Evolutionary conservation across 2,888 invertebrate species (phyloP), one percentile per base, ranked within the genome.

Genomic region (Willowsia nigromaculata): DNA sequence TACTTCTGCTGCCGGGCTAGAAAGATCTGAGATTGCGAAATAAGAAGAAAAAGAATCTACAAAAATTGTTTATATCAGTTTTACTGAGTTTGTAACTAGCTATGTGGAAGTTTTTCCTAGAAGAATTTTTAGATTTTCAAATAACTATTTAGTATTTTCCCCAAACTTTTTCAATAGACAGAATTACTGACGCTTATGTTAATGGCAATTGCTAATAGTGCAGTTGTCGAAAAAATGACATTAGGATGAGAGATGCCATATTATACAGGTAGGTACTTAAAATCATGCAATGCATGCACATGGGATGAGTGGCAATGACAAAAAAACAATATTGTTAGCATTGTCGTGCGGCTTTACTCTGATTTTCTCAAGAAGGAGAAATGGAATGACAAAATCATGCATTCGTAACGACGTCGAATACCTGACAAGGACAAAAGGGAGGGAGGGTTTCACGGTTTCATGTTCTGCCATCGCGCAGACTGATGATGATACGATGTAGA

Each of bases 361-460:
- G 40, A 27, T 33, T 40, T 74, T 71, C 47, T 53, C 22, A 59
- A 15, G 7, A 82, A 15, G 65, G 1, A 65, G 37, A 37, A 74
- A n/a, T 43, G 74, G 27, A 74, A 74, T 47, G 74, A 74, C 47
- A 74, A 74, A 74, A 47, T 71, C 43, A 71, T 71, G 43, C 71
- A 71, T 43, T 65, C 37, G 33, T 65, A 37, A 25, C 37, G 18
- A 13, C 37, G 15, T 30, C 6, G 27, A 53, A 85, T 74, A 50
- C 40, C 53, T 85, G 85, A 85, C 78, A 85, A 85, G 85, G 78
- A 40, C 76, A 78, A n/a, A 85, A 78, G 85, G 62, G 76, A 85
- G 59, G 33, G 71, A 84, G 71, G 71, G 47, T 65, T 65, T 59
- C 78, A 65, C 37, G 25, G 37, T 37, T n/a, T 22, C 47, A n/a